Conservation (phyloP, 1,140 invertebrate genomes). For the Hycleus phaleratus region DNA sequence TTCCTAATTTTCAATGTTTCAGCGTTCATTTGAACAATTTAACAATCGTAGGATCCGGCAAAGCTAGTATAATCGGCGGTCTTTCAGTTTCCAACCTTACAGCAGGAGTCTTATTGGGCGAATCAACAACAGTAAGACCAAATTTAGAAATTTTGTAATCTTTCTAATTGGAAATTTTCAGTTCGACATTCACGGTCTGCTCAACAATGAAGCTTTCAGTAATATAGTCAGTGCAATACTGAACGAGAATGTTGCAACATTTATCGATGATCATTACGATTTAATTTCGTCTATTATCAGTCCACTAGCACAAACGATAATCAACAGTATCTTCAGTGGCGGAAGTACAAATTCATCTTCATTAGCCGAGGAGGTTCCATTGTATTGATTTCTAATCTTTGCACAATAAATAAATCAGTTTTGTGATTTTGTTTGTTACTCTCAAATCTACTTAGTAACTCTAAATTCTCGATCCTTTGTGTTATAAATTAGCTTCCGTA, state of each 20-base stretch:
- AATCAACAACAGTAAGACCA: background rate
- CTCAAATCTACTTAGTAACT: too few relatives aligned
- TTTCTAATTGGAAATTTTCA: background rate
- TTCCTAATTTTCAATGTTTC: background rate
- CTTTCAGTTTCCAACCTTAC: background rate
- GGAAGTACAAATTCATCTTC: background rate
- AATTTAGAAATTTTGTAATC: background rate
- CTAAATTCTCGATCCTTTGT: too few relatives aligned
- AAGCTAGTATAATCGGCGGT: background rate
- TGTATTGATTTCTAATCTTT: too few relatives aligned
- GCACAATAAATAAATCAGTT: too few relatives aligned
- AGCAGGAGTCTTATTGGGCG: background rate
- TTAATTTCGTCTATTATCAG: conserved; percentile 4
- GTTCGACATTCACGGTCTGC: conserved; percentile 5
- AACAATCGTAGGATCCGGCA: background rate
- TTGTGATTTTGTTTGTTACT: too few relatives aligned
- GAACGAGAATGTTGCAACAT: background rate
- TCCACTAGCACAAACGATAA: background rate
- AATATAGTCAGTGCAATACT: background rate
- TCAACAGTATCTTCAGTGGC: background rate
- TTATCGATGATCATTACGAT: conserved; percentile 2
- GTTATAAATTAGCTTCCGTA: too few relatives aligned
- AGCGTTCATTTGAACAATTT: background rate
- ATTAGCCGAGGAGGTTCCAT: too few relatives aligned
- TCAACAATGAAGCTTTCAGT: conserved; percentile 5